Evolutionary conservation across 2,113 vertebrate genomes (phyloP).

Genomic region (Nesogale talazaci): DNA sequence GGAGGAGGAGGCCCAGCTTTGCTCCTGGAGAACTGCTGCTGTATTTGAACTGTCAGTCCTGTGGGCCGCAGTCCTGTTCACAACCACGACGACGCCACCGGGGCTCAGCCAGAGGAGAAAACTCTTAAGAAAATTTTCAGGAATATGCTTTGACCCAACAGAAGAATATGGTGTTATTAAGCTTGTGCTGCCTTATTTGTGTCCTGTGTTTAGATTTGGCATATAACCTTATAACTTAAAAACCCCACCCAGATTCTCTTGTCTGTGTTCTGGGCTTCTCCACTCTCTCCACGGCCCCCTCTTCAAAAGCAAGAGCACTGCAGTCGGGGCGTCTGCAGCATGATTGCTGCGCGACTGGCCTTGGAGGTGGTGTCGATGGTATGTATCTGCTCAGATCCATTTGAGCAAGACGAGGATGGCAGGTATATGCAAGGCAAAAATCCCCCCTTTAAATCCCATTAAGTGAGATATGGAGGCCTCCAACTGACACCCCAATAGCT

Average conservation of each 20-base stretch:
- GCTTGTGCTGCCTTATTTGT: too few relatives aligned
- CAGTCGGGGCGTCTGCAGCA: conserved; percentile 77
- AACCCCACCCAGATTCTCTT: conserved; percentile 64
- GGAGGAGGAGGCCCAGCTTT: too few relatives aligned
- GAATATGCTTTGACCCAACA: conserved; percentile 44
- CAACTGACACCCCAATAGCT: neutral
- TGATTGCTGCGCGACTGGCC: conserved; percentile 67
- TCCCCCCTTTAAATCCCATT: conserved; percentile 55
- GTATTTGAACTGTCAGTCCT: too few relatives aligned
- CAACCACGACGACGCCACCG: too few relatives aligned
- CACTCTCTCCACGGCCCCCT: conserved; percentile 45
- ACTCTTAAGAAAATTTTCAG: conserved; percentile 52
- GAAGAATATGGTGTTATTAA: conserved; percentile 60
- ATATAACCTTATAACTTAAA: conserved; percentile 57
- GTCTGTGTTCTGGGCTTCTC: conserved; percentile 65
- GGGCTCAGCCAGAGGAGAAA: too few relatives aligned
- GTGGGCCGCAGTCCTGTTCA: too few relatives aligned
- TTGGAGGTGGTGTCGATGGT: conserved; percentile 73
- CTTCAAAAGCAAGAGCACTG: conserved; percentile 64
- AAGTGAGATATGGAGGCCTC: conserved; percentile 46
- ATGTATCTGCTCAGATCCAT: conserved; percentile 79
- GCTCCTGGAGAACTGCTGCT: too few relatives aligned
- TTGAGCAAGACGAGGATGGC: conserved; percentile 67
- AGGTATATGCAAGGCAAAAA: conserved; percentile 69
- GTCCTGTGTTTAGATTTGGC: conserved; percentile 49